phyloP scores from a whole-genome alignment of 37 sponge, comb jelly and placozoan genomes.

The Beroe ovata region DNA sequence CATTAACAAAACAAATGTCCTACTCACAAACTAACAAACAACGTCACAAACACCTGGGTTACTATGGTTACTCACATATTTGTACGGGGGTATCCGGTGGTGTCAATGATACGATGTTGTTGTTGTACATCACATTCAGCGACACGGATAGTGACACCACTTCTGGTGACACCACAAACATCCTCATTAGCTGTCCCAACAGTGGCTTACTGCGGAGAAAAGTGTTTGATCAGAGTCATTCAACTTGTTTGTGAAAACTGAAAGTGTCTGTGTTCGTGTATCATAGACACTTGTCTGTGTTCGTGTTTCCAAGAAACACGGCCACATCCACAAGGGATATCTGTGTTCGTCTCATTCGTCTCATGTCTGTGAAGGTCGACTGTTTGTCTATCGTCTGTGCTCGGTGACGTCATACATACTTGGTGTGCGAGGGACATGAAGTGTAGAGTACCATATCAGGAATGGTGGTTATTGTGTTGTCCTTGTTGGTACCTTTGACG shows the following conservation, averaged over 20 bases:
- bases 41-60: too few relatives aligned
- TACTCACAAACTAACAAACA: too few relatives aligned
- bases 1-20: too few relatives aligned
- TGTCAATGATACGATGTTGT: neutral
- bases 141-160: neutral
- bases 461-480: neutral
- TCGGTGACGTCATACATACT: too few relatives aligned
- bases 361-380: too few relatives aligned
- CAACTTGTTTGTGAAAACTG: too few relatives aligned
- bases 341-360: too few relatives aligned
- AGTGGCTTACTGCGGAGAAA: constrained; percentile 32
- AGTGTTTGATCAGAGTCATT: neutral
- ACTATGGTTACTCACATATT: constrained; percentile 24
- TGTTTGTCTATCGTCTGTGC: too few relatives aligned
- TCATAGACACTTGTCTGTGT: too few relatives aligned
- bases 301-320: too few relatives aligned
- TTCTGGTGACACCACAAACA: constrained; percentile 4
- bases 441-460: constrained; percentile 45
- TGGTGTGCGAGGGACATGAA: constrained; percentile 52
- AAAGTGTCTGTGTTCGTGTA: neutral
- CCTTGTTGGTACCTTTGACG: constrained; percentile 28
- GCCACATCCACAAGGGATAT: too few relatives aligned
- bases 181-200: constrained; percentile 47
- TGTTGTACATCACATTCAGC: constrained; percentile 26
- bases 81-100: neutral